Evolutionary conservation across 2,888 invertebrate species (phyloP).

Genomic region (Glomeris marginata): DNA sequence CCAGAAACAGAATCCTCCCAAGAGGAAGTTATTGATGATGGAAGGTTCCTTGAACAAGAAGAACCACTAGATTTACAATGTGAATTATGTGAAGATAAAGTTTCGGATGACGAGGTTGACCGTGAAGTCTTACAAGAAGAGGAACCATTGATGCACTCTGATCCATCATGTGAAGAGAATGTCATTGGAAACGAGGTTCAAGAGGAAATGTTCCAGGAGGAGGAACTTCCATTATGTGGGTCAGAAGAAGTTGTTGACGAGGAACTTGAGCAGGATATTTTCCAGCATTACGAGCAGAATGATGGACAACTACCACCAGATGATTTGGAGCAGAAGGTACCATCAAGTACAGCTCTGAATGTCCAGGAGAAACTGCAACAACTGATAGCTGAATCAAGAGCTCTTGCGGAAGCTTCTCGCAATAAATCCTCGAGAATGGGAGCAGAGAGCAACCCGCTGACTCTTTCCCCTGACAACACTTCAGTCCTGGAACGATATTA

Average conservation of each 20-base stretch:
- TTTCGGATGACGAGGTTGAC: no score
- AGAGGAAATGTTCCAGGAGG: constrained; percentile 28
- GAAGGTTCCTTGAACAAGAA: no score
- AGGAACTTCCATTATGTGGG: constrained; percentile 16
- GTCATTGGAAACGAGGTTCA: constrained; percentile 36
- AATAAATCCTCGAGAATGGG: not conserved
- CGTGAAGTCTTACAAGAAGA: no score
- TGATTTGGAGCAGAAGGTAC: not conserved
- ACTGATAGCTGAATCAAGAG: constrained; percentile 8
- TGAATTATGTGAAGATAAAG: no score
- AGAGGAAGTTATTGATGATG: constrained; percentile 13
- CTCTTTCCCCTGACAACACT: not conserved
- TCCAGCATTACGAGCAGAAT: not conserved
- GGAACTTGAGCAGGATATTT: not conserved
- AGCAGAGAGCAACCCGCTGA: no score
- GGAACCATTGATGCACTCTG: no score
- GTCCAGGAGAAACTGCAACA: constrained; percentile 3
- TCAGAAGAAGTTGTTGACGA: constrained; percentile 3
- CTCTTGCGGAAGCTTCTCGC: not conserved
- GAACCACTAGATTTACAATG: no score
- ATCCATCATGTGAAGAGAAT: constrained; percentile 22
- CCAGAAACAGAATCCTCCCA: constrained; percentile 2
- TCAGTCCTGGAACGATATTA: constrained; percentile 15
- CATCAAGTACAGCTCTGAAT: no score
- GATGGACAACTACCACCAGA: not conserved